Conservation (phyloP, 2,797 vertebrate species). For the Rhabdophis nuchalis region DNA sequence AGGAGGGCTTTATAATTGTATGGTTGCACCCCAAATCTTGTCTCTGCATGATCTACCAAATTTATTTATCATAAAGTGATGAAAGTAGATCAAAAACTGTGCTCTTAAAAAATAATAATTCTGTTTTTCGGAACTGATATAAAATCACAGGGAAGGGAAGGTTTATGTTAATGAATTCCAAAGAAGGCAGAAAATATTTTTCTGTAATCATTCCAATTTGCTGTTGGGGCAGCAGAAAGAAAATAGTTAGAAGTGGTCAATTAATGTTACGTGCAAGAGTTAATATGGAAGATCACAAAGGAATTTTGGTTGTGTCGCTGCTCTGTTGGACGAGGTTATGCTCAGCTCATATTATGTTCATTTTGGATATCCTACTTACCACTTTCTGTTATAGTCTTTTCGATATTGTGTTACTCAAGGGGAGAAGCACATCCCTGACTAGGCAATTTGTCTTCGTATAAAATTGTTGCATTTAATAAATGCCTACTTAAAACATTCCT, state of each 20-base stretch:
- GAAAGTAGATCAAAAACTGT: slow-evolving; percentile 32
- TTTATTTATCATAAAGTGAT: slow-evolving; percentile 57
- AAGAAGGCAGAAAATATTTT: not conserved
- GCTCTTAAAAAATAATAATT: slow-evolving; percentile 16
- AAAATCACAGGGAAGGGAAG: slow-evolving; percentile 2
- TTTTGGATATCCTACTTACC: not conserved
- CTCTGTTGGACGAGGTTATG: not conserved
- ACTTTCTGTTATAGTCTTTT: not conserved
- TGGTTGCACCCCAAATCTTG: not conserved
- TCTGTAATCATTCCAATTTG: not conserved
- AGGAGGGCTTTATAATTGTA: not conserved
- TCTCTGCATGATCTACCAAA: slow-evolving; percentile 37
- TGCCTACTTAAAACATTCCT: not conserved
- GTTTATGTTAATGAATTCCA: not conserved
- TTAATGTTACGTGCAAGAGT: not conserved
- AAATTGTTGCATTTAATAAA: not conserved
- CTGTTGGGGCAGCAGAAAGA: not conserved
- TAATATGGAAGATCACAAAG: not conserved
- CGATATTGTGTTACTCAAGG: not conserved
- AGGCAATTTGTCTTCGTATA: not conserved
- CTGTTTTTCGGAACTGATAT: slow-evolving; percentile 19
- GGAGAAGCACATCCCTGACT: not conserved
- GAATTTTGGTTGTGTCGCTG: not conserved
- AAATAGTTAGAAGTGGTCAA: not conserved
- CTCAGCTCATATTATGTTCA: not conserved